Conservation (phyloP, 1,140 invertebrate genomes). For the Armadillidium nasatum region DNA sequence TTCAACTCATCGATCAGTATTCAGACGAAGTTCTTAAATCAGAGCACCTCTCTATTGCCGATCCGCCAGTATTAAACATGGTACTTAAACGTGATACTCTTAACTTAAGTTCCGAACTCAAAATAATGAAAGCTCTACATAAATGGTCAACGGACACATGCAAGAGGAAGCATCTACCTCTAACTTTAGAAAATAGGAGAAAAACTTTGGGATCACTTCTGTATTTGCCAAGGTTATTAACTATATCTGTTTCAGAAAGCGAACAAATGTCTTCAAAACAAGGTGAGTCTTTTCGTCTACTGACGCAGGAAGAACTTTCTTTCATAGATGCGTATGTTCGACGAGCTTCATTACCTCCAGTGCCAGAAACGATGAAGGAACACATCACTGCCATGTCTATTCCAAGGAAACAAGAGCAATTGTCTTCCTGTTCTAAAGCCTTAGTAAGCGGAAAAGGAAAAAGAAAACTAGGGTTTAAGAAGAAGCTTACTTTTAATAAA, state of each 20-base stretch:
- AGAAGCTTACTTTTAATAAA: not conserved
- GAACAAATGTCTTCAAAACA: not conserved
- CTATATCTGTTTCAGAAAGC: not conserved
- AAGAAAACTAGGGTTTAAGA: not conserved
- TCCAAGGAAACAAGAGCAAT: not conserved
- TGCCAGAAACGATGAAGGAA: not conserved
- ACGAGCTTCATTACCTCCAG: not conserved
- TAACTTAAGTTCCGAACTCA: slow-evolving; percentile 54
- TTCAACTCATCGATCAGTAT: slow-evolving; percentile 59
- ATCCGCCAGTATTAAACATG: slow-evolving; percentile 56
- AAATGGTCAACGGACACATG: slow-evolving; percentile 65
- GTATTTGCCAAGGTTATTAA: slow-evolving; percentile 22
- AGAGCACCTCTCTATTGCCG: slow-evolving; percentile 63
- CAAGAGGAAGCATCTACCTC: slow-evolving; percentile 58
- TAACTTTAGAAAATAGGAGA: slow-evolving; percentile 59
- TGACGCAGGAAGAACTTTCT: not conserved
- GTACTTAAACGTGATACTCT: slow-evolving; percentile 61
- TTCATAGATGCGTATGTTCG: not conserved
- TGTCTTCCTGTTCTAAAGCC: not conserved
- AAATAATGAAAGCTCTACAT: slow-evolving; percentile 58
- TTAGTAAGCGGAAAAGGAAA: not conserved
- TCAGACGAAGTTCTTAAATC: slow-evolving; percentile 59
- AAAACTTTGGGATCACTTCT: slow-evolving; percentile 52
- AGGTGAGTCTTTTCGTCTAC: not conserved
- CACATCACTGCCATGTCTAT: not conserved